A percentile compares a stretch with the other conserved stretches of the same genome.
These are phyloP conservation scores for Pectinophora gossypiella DNA, from an alignment of 1,140 invertebrate species.

Conservation along the genomic window DNA sequence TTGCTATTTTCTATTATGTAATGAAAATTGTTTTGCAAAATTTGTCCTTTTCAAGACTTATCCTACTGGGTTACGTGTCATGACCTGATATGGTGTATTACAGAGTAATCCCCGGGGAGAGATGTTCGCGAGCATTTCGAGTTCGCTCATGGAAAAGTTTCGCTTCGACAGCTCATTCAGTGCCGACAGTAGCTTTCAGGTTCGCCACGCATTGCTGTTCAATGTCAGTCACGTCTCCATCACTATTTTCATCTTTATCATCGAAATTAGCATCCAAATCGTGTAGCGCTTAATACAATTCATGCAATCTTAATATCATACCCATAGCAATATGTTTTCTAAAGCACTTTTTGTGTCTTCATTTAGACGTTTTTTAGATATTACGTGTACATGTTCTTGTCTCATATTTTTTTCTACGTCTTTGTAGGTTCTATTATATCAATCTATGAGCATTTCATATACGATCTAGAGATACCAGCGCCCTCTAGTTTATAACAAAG, in stretches of 20 bases:
- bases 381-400: neutral
- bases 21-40: neutral
- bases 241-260: neutral
- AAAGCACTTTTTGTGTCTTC: neutral
- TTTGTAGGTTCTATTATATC: too few species aligned
- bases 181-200: conserved; percentile 83
- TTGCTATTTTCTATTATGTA: too few species aligned
- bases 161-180: conserved; percentile 86
- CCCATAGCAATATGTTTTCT: neutral
- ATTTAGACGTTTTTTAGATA: too few species aligned
- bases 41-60: conserved; percentile 6
- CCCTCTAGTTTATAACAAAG: too few species aligned
- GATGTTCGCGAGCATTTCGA: conserved; percentile 88
- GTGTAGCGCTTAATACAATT: neutral
- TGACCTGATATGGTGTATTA: conserved; percentile 55
- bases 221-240: conserved; percentile 23
- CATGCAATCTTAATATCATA: too few species aligned
- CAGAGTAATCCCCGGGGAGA: conserved; percentile 85
- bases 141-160: conserved; percentile 87
- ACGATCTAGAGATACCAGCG: too few species aligned
- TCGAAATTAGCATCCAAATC: neutral
- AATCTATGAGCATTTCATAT: too few species aligned
- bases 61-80: conserved; percentile 41
- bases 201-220: conserved; percentile 63
- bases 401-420: too few species aligned